phyloP scores from a whole-genome alignment of 2,113 vertebrate genomes.

The Bubo bubo region DNA sequence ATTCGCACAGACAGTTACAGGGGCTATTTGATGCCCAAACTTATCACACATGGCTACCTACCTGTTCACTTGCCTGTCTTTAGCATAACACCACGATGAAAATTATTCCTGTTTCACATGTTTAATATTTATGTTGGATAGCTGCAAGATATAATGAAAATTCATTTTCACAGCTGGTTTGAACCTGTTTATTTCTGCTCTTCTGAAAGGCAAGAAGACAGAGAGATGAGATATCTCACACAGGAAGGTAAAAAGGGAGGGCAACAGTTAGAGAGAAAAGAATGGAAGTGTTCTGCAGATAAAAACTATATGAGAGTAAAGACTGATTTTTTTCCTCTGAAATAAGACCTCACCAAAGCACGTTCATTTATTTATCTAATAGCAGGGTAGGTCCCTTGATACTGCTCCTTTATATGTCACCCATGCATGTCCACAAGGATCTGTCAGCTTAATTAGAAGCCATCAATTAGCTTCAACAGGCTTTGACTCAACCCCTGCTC shows the following conservation, averaged over 20 bases:
- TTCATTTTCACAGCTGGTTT: slow-evolving; percentile 32
- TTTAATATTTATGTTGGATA: slow-evolving; percentile 51
- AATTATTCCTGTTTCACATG: not conserved
- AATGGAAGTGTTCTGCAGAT: slow-evolving; percentile 14
- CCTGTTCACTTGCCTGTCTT: not conserved
- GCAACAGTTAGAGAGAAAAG: not conserved
- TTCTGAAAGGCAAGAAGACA: not conserved
- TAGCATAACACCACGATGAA: not conserved
- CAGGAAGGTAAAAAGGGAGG: not conserved
- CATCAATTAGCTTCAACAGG: not conserved
- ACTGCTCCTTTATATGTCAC: not conserved
- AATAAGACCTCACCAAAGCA: not conserved
- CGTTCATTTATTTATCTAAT: slow-evolving; percentile 7
- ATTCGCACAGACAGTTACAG: not conserved
- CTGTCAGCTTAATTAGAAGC: not conserved
- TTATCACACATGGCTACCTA: slow-evolving; percentile 1
- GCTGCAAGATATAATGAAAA: slow-evolving; percentile 49
- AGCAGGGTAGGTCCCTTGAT: not conserved
- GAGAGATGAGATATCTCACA: not conserved
- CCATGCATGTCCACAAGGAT: not conserved
- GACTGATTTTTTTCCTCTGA: not conserved
- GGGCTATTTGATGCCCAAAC: not conserved
- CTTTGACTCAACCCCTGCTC: not conserved
- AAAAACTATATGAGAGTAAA: slow-evolving; percentile 15
- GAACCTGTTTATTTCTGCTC: slow-evolving; percentile 23